Base-by-base conservation (phyloP, 2,888 invertebrate species). In the Drosophila yooni region DNA sequence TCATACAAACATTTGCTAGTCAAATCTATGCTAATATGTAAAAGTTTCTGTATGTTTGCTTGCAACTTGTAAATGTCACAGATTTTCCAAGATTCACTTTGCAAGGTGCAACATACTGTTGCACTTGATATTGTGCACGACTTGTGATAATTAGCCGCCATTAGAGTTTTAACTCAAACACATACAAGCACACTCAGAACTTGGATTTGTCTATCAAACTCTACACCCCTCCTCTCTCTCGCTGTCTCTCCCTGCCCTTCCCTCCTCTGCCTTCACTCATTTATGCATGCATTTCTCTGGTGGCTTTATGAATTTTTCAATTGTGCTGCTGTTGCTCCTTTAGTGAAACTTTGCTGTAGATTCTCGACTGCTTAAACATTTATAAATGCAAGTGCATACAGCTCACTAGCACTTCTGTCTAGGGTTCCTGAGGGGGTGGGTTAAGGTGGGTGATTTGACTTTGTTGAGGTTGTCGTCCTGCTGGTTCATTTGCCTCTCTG, bases 321-420 rank as follows among this genome's bases (percentile, higher is more conserved):
- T 86, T 86, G 86, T 82, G 79, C 65, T 74, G 65, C 64, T 63
- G 71, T 74, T 67, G 71, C 76, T 67, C 40, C 51, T 72, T 66
- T 71, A 53, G 61, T 57, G 48, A 50, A 76, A 76, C 53, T 76
- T 76, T 76, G 71, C 59, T 52, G 79, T 57, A 79, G 56, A 57
- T 57, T 70, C 74, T 77, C 66, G 68, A 88, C 80, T 83, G 76
- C 82, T 86, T 83, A 86, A 88, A 83, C 84, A 86, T 88, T 86
- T 83, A 86, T 86, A 88, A 86, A 88, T 85, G 86, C 85, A 85
- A 85, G 79, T 74, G 88, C 85, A 75, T 70, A 85, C 75, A 79
- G 81, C 82, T 82, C 83, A 82, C 72, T 82, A 54, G 70, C 78
- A 80, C 64, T 72, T 65, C 64, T 56, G 57, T 43, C 40, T 38